phyloP scores from a whole-genome alignment of 1,140 invertebrate genomes.

The Microplitis demolitor region DNA sequence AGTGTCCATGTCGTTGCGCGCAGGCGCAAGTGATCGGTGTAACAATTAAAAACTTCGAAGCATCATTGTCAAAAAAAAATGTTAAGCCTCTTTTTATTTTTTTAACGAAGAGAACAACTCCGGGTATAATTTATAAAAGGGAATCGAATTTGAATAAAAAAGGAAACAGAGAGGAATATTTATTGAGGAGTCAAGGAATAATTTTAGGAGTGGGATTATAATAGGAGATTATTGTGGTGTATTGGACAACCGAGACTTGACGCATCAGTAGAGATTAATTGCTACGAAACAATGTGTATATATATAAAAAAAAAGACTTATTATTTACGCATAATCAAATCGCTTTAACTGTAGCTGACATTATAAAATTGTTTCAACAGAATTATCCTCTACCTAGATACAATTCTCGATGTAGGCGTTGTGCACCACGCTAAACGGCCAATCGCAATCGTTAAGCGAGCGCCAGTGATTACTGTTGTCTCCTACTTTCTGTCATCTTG shows the following conservation, averaged over 20 bases:
- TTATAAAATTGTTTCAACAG: slow-evolving; percentile 42
- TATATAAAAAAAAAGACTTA: background rate
- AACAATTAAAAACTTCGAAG: slow-evolving; percentile 51
- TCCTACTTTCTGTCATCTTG: slow-evolving; percentile 73
- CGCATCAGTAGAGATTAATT: background rate
- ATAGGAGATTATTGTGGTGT: background rate
- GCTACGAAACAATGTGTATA: background rate
- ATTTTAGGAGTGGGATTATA: background rate
- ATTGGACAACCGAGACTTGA: background rate
- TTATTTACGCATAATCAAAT: too few relatives aligned
- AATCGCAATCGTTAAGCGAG: slow-evolving; percentile 14
- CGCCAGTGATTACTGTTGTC: slow-evolving; percentile 46
- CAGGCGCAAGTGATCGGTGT: slow-evolving; percentile 42
- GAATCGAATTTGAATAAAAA: too few relatives aligned
- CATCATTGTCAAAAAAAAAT: slow-evolving; percentile 41
- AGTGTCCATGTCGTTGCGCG: slow-evolving; percentile 37
- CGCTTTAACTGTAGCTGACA: background rate
- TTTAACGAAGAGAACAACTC: slow-evolving; percentile 53
- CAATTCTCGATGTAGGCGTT: slow-evolving; percentile 48
- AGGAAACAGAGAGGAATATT: background rate
- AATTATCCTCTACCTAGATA: slow-evolving; percentile 56
- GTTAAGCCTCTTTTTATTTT: slow-evolving; percentile 36
- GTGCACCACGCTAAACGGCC: slow-evolving; percentile 55
- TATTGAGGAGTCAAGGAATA: background rate
- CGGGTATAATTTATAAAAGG: slow-evolving; percentile 33